A percentile compares a stretch with the other conserved stretches of the same genome.
Evolutionary conservation across 1,140 invertebrate species (phyloP).

Genomic region (Anoplolepis gracilipes): DNA sequence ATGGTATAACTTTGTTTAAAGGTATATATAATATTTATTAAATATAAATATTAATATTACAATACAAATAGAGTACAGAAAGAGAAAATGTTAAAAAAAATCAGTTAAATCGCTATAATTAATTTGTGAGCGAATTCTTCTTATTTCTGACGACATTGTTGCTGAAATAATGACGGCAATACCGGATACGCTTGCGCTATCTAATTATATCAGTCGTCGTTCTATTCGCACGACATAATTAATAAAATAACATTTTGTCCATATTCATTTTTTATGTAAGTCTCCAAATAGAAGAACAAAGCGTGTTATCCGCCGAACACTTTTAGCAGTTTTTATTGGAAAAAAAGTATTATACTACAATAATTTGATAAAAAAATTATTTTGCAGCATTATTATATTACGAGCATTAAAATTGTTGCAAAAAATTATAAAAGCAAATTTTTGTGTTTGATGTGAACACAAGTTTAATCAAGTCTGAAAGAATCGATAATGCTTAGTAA

Average conservation of each 20-base stretch:
- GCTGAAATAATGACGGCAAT: slow-evolving; percentile 60
- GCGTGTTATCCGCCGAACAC: slow-evolving; percentile 29
- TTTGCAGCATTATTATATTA: slow-evolving; percentile 16
- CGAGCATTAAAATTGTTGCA: neutral
- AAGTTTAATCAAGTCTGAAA: slow-evolving; percentile 6
- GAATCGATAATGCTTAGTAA: neutral
- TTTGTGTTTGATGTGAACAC: neutral
- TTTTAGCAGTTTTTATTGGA: neutral
- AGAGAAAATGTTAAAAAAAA: neutral
- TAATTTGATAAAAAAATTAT: neutral
- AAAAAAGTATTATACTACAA: neutral
- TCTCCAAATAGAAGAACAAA: slow-evolving; percentile 27
- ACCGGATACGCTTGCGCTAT: slow-evolving; percentile 59
- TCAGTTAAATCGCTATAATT: neutral
- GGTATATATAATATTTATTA: neutral
- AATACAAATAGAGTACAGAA: neutral
- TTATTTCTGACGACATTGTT: slow-evolving; percentile 58
- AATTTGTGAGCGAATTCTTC: slow-evolving; percentile 23
- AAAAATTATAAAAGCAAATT: neutral
- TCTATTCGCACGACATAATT: slow-evolving; percentile 45
- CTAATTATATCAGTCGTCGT: slow-evolving; percentile 53
- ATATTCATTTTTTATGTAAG: slow-evolving; percentile 41
- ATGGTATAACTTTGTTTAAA: neutral
- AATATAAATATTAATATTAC: neutral
- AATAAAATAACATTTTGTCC: slow-evolving; percentile 51